Base-by-base conservation (phyloP, 2,113 vertebrate genomes). In the Zosterops hypoxanthus region DNA sequence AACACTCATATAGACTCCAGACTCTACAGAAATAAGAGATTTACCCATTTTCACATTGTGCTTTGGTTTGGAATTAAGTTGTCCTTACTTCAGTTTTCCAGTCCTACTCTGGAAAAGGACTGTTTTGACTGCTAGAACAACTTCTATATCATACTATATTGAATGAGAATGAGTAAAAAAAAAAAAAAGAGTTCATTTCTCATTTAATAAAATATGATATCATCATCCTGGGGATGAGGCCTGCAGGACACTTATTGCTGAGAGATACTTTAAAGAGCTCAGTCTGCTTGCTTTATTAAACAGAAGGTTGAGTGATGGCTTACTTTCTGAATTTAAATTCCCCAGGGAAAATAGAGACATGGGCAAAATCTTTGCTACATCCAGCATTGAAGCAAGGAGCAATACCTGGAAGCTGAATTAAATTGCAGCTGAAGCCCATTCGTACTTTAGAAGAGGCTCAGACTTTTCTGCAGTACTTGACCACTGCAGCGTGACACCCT, bases 401-500 rank as follows among this genome's bases (percentile, higher is more conserved):
- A 52, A 6, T 36, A 28, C 4, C 29, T 82, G 29, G 39, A 11
- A 91, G 29, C 22, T 79, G 49, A 82, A 69, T 47, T 49, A 28
- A 69, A 23, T 65, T 69, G 25, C 28, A 50, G 8, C 11, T 86
- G 60, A 79, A 52, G 11, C 6, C 6, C 5, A 15, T 59, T 71
- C 1, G 0, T 29, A 22, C 39, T 50, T 34, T 42, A 91, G 57
- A 89, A 31, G 33, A 84, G 18, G 42, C 36, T 72, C n/a, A 57
- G 7, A 3, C 5, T 61, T 88, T 90, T 49, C 53, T 57, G 16
- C 26, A 36, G 23, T 17, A 23, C 11, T 83, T 52, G 19, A 39
- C 33, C 50, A 25, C 22, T 6, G 2, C 44, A 65, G 7, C 0
- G 6, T 21, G 15, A 5, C 11, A 24, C 5, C 3, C 11, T 24